Conservation (phyloP, 1,140 invertebrate genomes). For the Bombus pascuorum region DNA sequence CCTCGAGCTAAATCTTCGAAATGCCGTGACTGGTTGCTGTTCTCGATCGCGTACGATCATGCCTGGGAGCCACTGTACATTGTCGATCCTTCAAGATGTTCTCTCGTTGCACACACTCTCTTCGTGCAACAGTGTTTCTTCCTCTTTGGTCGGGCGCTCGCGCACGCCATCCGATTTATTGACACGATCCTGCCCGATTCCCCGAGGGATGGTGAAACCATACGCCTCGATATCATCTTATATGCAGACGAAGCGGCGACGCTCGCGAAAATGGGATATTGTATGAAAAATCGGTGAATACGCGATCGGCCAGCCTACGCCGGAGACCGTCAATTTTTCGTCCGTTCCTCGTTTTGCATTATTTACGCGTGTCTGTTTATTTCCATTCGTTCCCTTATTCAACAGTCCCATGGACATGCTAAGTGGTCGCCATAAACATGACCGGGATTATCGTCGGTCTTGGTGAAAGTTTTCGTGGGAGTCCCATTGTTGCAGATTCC, state of each 20-base stretch:
- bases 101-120: conserved; percentile 14
- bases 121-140: not conserved
- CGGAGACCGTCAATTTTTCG: conserved; percentile 32
- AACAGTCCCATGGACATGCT: conserved; percentile 21
- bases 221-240: conserved; percentile 42
- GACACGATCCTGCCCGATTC: conserved; percentile 38
- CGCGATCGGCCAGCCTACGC: not conserved
- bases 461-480: conserved; percentile 17
- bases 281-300: conserved; percentile 34
- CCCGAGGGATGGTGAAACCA: conserved; percentile 49
- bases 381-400: conserved; percentile 41
- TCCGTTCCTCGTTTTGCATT: conserved; percentile 27
- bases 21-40: conserved; percentile 41
- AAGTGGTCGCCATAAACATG: conserved; percentile 29
- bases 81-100: conserved; percentile 21
- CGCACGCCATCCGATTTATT: conserved; percentile 54
- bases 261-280: conserved; percentile 29
- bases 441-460: not conserved
- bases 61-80: conserved; percentile 34
- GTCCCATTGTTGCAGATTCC: not conserved
- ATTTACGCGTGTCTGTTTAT: conserved; percentile 19
- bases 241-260: conserved; percentile 30
- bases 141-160: conserved; percentile 1
- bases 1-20: conserved; percentile 32
- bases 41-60: conserved; percentile 34